Conservation (phyloP, 2,797 vertebrate genomes). For the Lagodon rhomboides region DNA sequence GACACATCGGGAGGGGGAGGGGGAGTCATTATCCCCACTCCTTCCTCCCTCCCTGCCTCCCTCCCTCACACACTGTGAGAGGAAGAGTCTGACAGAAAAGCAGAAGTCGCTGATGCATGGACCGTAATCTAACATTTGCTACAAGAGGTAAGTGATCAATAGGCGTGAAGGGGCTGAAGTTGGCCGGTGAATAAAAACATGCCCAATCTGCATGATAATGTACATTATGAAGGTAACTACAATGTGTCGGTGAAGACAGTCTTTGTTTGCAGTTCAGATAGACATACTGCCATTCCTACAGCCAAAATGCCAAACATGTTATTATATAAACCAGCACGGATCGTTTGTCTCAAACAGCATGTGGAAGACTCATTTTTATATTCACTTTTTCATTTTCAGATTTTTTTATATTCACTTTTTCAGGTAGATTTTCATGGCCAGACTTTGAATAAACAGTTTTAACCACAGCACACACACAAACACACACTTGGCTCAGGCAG, state of each 20-base stretch:
- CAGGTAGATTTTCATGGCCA: not conserved
- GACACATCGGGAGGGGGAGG: constrained; percentile 32
- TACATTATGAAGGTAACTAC: not conserved
- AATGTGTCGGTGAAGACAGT: not conserved
- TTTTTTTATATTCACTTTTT: not conserved
- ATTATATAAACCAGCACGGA: not conserved
- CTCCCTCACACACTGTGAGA: constrained; percentile 34
- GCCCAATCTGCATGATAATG: not conserved
- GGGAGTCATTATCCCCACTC: not conserved
- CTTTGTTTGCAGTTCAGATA: not conserved
- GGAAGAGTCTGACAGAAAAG: constrained; percentile 33
- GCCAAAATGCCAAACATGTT: not conserved
- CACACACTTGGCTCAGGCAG: not conserved
- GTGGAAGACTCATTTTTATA: not conserved
- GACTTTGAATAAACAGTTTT: not conserved
- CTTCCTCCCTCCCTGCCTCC: not conserved
- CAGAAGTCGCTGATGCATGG: constrained; percentile 18
- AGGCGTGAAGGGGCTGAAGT: constrained; percentile 30
- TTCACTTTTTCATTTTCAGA: not conserved
- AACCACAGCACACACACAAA: not conserved
- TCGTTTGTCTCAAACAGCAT: not conserved
- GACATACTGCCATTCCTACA: constrained; percentile 5
- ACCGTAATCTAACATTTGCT: constrained; percentile 12
- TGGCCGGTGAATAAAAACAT: constrained; percentile 3
- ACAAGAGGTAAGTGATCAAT: constrained; percentile 29